These are phyloP conservation scores for Nasua narica DNA, from an alignment of 2,797 vertebrate genomes.

Conservation along the genomic window DNA sequence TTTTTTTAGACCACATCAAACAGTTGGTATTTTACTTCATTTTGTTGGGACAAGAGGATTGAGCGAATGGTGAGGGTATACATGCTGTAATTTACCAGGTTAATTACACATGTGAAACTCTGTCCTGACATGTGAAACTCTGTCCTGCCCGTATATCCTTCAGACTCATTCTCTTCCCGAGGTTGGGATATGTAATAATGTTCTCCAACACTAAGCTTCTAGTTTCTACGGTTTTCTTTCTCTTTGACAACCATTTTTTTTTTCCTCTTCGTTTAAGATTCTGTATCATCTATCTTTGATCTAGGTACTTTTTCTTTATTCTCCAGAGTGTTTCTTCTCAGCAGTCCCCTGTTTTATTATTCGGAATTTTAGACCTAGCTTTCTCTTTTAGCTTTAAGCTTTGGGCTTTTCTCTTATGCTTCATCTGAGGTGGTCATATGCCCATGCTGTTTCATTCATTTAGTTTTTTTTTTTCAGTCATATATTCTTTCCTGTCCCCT, in stretches of 20 bases:
- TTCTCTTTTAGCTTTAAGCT: slow-evolving; percentile 41
- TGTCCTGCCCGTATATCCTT: not conserved
- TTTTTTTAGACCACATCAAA: not conserved
- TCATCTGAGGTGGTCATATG: not conserved
- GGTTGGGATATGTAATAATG: not conserved
- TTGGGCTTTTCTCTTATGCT: slow-evolving; percentile 43
- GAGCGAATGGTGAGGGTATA: not conserved
- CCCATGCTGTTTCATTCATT: slow-evolving; percentile 62
- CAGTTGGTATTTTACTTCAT: not conserved
- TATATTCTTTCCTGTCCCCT: not conserved
- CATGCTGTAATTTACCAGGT: too few species aligned
- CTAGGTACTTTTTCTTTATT: slow-evolving; percentile 43
- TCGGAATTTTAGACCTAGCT: slow-evolving; percentile 24
- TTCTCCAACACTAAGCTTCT: not conserved
- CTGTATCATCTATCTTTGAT: slow-evolving; percentile 61
- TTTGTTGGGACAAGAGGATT: not conserved
- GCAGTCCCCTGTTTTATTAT: slow-evolving; percentile 41
- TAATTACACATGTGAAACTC: not conserved
- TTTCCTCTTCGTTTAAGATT: slow-evolving; percentile 55
- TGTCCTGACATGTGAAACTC: not conserved
- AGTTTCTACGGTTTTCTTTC: not conserved
- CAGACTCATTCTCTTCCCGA: not conserved
- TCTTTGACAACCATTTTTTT: slow-evolving; percentile 38
- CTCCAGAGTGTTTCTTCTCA: slow-evolving; percentile 57
- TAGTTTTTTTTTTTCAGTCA: slow-evolving; percentile 43